These are phyloP conservation scores for Drosophila gunungcola DNA, from an alignment of 1,140 invertebrate species.

Conservation along the genomic window DNA sequence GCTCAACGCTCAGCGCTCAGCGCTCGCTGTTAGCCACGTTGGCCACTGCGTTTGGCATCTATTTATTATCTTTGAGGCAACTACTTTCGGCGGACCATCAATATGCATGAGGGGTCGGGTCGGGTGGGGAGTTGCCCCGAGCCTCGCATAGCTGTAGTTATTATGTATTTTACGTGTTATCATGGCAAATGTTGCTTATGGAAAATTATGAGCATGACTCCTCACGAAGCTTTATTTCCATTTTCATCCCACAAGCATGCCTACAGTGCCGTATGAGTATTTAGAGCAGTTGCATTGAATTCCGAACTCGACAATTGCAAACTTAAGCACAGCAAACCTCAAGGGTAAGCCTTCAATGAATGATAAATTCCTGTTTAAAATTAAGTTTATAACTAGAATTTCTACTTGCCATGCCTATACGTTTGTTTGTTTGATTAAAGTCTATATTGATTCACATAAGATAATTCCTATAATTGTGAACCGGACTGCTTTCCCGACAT, in stretches of 20 bases:
- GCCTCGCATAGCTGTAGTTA: conserved; percentile 54
- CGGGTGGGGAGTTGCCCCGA: conserved; percentile 22
- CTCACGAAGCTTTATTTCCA: conserved; percentile 46
- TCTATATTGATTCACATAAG: too few relatives aligned
- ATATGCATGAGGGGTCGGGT: conserved; percentile 47
- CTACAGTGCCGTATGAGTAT: conserved; percentile 21
- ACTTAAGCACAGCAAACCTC: background rate
- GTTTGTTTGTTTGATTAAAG: too few relatives aligned
- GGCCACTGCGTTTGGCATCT: conserved; percentile 7
- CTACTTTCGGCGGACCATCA: conserved; percentile 41
- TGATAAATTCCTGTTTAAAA: background rate
- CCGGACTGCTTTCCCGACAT: conserved; percentile 16
- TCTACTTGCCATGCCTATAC: too few relatives aligned
- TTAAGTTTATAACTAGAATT: background rate
- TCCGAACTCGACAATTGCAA: background rate
- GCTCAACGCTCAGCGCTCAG: too few relatives aligned
- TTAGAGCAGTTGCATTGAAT: background rate
- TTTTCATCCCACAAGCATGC: conserved; percentile 12
- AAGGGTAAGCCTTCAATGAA: background rate
- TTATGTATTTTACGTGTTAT: conserved; percentile 75
- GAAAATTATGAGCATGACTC: conserved; percentile 64
- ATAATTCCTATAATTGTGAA: background rate
- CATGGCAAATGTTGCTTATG: conserved; percentile 59
- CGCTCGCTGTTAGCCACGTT: conserved; percentile 10
- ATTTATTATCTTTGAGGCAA: conserved; percentile 27